Percentiles rank a stretch among this genome's conserved stretches.
Conservation (phyloP, 2,797 vertebrate species). For the Austrolebias charrua region DNA sequence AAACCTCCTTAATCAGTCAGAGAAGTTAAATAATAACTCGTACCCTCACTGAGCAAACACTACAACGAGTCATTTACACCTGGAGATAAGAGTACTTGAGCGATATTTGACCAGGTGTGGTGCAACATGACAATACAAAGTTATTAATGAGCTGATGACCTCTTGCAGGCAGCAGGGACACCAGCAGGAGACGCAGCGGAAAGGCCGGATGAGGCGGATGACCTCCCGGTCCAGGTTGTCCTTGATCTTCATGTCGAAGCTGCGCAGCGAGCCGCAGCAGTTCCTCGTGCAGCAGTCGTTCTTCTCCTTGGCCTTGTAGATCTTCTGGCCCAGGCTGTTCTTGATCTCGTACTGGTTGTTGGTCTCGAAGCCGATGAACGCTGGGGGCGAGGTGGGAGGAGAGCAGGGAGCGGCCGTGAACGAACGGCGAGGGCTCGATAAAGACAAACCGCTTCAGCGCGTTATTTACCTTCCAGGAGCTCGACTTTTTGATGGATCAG, state of each 20-base stretch:
- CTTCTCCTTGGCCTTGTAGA: constrained; percentile 88
- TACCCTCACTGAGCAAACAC: too few species aligned
- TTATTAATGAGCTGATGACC: constrained; percentile 53
- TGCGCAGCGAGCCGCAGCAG: constrained; percentile 87
- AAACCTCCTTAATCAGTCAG: too few species aligned
- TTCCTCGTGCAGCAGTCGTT: constrained; percentile 88
- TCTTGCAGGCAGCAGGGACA: constrained; percentile 91
- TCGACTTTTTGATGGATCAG: constrained; percentile 89
- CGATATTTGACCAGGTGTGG: constrained; percentile 6
- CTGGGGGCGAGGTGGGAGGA: constrained; percentile 59
- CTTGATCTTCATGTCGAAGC: constrained; percentile 87
- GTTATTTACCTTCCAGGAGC: constrained; percentile 82
- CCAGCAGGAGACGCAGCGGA: constrained; percentile 86
- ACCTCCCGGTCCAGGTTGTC: constrained; percentile 84
- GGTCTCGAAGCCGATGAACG: constrained; percentile 84
- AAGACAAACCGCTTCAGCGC: background rate
- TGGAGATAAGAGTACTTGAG: too few species aligned
- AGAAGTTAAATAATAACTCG: too few species aligned
- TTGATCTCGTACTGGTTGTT: constrained; percentile 89
- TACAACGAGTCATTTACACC: too few species aligned
- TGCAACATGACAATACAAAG: background rate
- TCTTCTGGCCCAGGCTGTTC: constrained; percentile 85
- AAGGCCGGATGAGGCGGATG: constrained; percentile 86
- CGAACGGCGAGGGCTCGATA: background rate
- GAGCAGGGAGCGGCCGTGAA: accelerated